These are phyloP conservation scores for Enteromius fasciolatus DNA, from an alignment of 2,797 vertebrate genomes.

Conservation along the genomic window DNA sequence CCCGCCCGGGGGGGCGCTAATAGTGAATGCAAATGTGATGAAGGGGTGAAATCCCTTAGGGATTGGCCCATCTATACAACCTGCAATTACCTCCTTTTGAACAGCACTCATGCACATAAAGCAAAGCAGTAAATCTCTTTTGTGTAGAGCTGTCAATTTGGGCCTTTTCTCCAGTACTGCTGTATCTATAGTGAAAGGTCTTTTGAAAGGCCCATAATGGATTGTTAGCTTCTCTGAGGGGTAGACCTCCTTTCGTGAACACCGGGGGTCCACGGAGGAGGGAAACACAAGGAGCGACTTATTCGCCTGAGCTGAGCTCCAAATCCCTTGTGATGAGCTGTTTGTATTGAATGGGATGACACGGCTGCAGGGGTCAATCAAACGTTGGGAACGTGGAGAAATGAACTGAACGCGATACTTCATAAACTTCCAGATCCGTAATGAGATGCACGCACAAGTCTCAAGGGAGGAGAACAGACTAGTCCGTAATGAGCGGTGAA, in stretches of 20 bases:
- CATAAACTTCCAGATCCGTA: not conserved
- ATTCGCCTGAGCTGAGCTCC: slow-evolving; percentile 53
- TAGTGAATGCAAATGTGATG: slow-evolving; percentile 59
- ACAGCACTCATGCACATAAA: slow-evolving; percentile 63
- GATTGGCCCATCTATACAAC: slow-evolving; percentile 62
- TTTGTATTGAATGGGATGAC: slow-evolving; percentile 56
- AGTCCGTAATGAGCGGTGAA: slow-evolving; percentile 10
- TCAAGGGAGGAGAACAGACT: slow-evolving; percentile 28
- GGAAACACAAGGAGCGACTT: slow-evolving; percentile 59
- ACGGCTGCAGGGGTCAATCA: slow-evolving; percentile 46
- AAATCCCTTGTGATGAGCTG: slow-evolving; percentile 56
- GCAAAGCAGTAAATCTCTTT: slow-evolving; percentile 64
- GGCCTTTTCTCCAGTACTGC: slow-evolving; percentile 57
- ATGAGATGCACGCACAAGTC: slow-evolving; percentile 2
- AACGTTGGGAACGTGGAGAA: slow-evolving; percentile 11
- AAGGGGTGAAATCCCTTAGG: slow-evolving; percentile 58
- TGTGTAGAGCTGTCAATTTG: slow-evolving; percentile 62
- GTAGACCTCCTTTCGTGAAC: slow-evolving; percentile 59
- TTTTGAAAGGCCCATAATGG: slow-evolving; percentile 61
- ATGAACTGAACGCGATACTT: not conserved
- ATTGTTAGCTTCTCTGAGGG: slow-evolving; percentile 62
- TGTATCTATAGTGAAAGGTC: slow-evolving; percentile 63
- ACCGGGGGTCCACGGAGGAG: slow-evolving; percentile 58
- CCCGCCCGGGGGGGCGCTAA: slow-evolving; percentile 57
- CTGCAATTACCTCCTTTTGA: slow-evolving; percentile 64